Base-by-base conservation (phyloP, 2,888 invertebrate species). In the Neuroscelio doddi region DNA sequence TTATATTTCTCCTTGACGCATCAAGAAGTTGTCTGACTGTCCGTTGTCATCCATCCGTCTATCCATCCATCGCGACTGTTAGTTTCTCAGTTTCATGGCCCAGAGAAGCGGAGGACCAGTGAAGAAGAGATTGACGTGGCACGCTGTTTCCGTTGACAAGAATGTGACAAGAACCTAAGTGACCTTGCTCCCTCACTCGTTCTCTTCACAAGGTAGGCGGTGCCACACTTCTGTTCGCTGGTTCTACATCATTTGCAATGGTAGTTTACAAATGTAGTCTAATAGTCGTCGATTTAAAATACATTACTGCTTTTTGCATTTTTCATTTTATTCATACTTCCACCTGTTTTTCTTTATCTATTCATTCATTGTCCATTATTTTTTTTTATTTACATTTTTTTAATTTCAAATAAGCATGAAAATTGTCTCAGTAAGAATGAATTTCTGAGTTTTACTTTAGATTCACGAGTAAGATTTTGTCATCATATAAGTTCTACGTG, bases 1-100 rank as follows among this genome's bases (percentile, higher is more conserved):
- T 82, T 83, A 83, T 83, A 84, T 83, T 83, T 84, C 83, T 84
- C 83, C 82, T 79, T 80, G 83, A 82, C 82, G 82, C 82, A 83
- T 82, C 81, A 76, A 75, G 69, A 73, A 74, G 76, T 76, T 78
- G 81, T 79, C 73, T 73, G 70, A 63, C 80, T 79, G 79, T 80
- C 80, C 73, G 71, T 74, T 73, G 38, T 38, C 38, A 38, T 38
- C 38, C 76, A 73, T 76, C 75, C 74, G 74, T 38, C 38, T 75
- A 73, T 76, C 75, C 74, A 74, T 66, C 59, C 69, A 57, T 63
- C 62, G 65, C 70, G 52, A 57, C 62, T 62, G 53, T 55, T 72
- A 66, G 72, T 75, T 73, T 71, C 63, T 71, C 73, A 57, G 65
- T 70, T 76, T 70, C 73, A 66, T 70, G 73, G 71, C 64, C 67